These are phyloP conservation scores for Lochmaea capreae DNA, from an alignment of 2,888 invertebrate species.

Conservation along the genomic window DNA sequence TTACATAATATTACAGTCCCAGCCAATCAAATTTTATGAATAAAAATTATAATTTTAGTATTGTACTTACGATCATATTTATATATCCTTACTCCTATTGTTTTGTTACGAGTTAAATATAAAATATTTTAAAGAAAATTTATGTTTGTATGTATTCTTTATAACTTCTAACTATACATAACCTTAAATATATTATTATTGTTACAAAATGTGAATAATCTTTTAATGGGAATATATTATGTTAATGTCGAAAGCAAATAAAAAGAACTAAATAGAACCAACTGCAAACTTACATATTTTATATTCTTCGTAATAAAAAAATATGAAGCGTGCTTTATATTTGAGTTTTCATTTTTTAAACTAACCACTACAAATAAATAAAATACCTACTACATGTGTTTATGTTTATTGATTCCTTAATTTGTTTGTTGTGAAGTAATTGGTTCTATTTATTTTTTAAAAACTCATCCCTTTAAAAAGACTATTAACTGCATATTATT, in stretches of 20 bases:
- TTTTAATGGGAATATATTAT: background rate
- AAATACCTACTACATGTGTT: too few relatives aligned
- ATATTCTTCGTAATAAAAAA: too few relatives aligned
- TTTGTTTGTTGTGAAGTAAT: background rate
- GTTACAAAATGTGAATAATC: slow-evolving; percentile 12
- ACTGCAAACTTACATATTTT: too few relatives aligned
- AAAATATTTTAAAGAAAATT: slow-evolving; percentile 34
- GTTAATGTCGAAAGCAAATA: background rate
- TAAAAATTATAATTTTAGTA: too few relatives aligned
- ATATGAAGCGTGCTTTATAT: background rate
- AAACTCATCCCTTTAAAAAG: background rate
- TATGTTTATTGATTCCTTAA: background rate
- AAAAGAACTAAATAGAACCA: too few relatives aligned
- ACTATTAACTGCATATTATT: background rate
- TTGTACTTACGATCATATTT: background rate
- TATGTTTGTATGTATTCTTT: slow-evolving; percentile 34
- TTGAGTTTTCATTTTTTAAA: background rate
- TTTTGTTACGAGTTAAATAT: slow-evolving; percentile 31
- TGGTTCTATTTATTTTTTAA: background rate
- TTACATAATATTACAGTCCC: too few relatives aligned
- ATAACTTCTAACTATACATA: slow-evolving; percentile 22
- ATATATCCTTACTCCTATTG: slow-evolving; percentile 11
- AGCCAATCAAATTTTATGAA: too few relatives aligned
- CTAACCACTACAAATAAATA: too few relatives aligned
- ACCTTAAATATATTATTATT: slow-evolving; percentile 31